These are phyloP conservation scores for Cosmia pyralina DNA, from an alignment of 2,888 invertebrate genomes.

Conservation along the genomic window DNA sequence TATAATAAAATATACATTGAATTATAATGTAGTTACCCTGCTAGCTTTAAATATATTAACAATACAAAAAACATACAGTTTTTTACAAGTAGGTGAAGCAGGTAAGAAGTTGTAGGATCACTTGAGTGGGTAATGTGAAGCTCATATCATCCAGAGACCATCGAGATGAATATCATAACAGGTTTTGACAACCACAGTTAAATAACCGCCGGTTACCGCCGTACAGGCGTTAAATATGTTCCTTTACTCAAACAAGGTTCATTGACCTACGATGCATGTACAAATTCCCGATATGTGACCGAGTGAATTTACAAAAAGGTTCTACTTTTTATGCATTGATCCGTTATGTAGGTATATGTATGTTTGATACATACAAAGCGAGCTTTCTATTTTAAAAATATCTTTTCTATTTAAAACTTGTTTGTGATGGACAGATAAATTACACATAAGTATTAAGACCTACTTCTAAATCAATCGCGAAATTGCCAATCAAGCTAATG, in stretches of 20 bases:
- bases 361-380: constrained; percentile 22
- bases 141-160: constrained; percentile 34
- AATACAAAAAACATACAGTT: not conserved
- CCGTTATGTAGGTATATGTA: constrained; percentile 8
- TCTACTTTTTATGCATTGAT: constrained; percentile 39
- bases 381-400: constrained; percentile 20
- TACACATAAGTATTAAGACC: not conserved
- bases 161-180: constrained; percentile 68
- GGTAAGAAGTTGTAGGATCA: not conserved
- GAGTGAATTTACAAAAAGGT: constrained; percentile 30
- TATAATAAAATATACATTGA: too few species aligned
- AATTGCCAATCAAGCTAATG: not conserved
- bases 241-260: constrained; percentile 55
- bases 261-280: constrained; percentile 45
- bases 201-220: constrained; percentile 22
- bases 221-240: constrained; percentile 61
- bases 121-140: constrained; percentile 20
- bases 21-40: too few species aligned
- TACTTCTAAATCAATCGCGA: not conserved
- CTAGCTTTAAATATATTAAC: too few species aligned
- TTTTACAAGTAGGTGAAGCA: not conserved
- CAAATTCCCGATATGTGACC: constrained; percentile 41
- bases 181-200: constrained; percentile 66
- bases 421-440: constrained; percentile 1
- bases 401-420: not conserved